phyloP scores from a whole-genome alignment of 2,113 vertebrate species.

The Rhineura floridana region DNA sequence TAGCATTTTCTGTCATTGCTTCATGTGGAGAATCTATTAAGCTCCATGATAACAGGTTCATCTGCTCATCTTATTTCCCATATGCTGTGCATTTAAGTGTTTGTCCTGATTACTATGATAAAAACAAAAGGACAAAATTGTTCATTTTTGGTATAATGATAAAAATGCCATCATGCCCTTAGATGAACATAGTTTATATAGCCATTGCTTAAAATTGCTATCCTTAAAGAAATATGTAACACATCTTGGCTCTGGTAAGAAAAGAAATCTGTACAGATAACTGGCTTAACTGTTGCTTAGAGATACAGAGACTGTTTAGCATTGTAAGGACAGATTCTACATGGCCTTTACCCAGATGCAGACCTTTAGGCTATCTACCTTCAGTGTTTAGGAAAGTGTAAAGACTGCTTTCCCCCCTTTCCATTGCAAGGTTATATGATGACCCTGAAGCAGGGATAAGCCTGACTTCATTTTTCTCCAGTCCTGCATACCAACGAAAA shows the following conservation, averaged over 20 bases:
- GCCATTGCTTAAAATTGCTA: neutral
- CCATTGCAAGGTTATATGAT: constrained; percentile 6
- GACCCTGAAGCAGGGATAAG: neutral
- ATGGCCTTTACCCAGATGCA: neutral
- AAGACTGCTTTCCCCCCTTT: neutral
- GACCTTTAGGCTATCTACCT: neutral
- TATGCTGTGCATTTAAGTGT: neutral
- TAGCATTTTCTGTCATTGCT: constrained; percentile 8
- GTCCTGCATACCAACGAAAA: constrained; percentile 16
- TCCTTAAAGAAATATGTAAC: neutral
- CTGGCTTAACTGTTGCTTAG: neutral
- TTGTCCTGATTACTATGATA: neutral
- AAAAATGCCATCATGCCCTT: neutral
- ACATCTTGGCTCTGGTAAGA: neutral
- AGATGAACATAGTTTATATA: neutral
- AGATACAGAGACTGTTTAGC: neutral
- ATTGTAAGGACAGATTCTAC: neutral
- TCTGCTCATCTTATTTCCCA: constrained; percentile 1
- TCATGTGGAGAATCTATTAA: neutral
- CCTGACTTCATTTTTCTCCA: constrained; percentile 3
- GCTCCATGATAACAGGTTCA: neutral
- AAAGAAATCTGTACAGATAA: neutral
- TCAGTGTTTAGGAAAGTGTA: neutral
- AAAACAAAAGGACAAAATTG: constrained; percentile 2
- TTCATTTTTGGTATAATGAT: neutral